These are phyloP conservation scores for Beroe forskalii DNA, from an alignment of 37 sponge, comb jelly and placozoan genomes.

Conservation along the genomic window DNA sequence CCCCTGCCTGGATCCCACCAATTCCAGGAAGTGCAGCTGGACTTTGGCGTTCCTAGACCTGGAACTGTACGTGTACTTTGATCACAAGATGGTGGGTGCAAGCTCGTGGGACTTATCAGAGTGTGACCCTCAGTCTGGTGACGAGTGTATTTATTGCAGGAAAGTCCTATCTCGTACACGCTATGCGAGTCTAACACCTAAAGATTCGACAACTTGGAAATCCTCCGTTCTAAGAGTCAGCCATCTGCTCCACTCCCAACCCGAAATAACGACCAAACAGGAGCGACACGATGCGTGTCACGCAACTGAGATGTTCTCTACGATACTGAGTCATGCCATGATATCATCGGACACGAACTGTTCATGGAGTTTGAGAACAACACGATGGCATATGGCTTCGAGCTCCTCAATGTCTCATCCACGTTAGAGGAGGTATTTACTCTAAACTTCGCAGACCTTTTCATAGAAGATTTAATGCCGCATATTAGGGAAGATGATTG, in stretches of 20 bases:
- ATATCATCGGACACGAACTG: too few species aligned
- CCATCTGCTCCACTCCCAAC: neutral
- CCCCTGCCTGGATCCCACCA: neutral
- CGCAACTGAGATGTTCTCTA: neutral
- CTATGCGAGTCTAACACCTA: neutral
- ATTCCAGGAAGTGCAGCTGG: neutral
- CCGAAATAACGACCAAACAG: neutral
- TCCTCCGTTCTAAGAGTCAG: neutral
- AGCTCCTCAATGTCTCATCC: neutral
- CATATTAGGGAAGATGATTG: neutral
- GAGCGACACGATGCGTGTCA: neutral
- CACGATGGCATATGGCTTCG: neutral
- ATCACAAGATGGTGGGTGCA: neutral
- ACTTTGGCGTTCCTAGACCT: neutral
- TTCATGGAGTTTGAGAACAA: too few species aligned
- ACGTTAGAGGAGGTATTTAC: neutral
- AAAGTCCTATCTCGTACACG: neutral
- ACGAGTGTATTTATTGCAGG: neutral
- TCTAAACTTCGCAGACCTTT: neutral
- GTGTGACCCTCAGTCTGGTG: neutral
- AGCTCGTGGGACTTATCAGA: neutral
- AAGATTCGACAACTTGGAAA: neutral
- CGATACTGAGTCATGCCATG: too few species aligned
- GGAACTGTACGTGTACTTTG: neutral
- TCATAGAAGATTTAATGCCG: neutral